Conservation (phyloP, 2,797 vertebrate species). For the Tauraco hartlaubi region DNA sequence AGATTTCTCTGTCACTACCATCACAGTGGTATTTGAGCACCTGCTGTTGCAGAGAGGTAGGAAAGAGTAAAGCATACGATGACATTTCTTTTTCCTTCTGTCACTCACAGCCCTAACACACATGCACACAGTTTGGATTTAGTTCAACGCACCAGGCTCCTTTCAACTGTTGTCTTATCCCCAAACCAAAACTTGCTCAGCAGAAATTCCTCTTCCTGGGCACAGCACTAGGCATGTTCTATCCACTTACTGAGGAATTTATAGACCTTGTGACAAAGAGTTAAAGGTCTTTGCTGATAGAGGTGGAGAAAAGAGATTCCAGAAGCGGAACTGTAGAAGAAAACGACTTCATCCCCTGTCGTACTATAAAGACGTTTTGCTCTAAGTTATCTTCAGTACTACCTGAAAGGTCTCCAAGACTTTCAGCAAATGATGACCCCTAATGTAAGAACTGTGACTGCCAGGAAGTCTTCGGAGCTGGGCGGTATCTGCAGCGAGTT, state of each 20-base stretch:
- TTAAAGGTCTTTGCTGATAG: background rate
- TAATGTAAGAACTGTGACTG: background rate
- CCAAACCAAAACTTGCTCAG: background rate
- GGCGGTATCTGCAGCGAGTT: conserved; percentile 3
- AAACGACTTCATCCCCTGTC: background rate
- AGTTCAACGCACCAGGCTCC: background rate
- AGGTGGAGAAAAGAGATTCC: background rate
- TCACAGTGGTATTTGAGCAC: background rate
- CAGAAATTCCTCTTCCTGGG: background rate
- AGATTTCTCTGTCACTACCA: background rate
- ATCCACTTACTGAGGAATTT: background rate
- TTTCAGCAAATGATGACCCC: background rate
- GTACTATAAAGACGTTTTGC: background rate
- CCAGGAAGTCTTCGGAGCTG: background rate
- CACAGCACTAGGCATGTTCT: background rate
- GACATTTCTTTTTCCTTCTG: conserved; percentile 33
- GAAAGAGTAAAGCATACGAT: background rate
- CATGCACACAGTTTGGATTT: background rate
- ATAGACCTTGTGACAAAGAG: background rate
- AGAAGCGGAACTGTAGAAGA: background rate
- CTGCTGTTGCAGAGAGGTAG: conserved; percentile 1
- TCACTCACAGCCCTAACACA: background rate
- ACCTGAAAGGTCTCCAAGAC: background rate
- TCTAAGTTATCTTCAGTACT: background rate
- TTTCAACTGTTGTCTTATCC: background rate